Conservation (phyloP, 2,888 invertebrate genomes). For the Synergus itoensis region DNA sequence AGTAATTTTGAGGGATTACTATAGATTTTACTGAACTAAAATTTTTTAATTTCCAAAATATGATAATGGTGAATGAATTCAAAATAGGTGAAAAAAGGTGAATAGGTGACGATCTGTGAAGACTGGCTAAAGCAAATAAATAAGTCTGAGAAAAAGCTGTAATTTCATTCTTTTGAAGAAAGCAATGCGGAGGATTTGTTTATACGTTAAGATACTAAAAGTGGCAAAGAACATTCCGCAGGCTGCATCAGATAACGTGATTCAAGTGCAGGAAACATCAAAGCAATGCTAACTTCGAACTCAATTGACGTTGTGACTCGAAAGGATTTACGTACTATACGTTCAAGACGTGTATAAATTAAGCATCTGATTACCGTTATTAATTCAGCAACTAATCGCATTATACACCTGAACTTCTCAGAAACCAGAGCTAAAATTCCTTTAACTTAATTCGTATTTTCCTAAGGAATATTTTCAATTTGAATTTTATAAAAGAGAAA, state of each 20-base stretch:
- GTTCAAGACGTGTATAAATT: neutral
- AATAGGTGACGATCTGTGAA: neutral
- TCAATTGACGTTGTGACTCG: slow-evolving; percentile 23
- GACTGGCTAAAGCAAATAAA: neutral
- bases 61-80: too few relatives aligned
- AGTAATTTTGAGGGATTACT: too few relatives aligned
- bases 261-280: slow-evolving; percentile 23
- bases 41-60: too few relatives aligned
- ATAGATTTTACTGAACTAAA: too few relatives aligned
- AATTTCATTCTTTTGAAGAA: slow-evolving; percentile 11
- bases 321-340: slow-evolving; percentile 17
- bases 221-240: slow-evolving; percentile 16
- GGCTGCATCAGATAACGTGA: slow-evolving; percentile 17
- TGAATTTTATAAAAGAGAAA: neutral
- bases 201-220: slow-evolving; percentile 18
- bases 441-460: neutral
- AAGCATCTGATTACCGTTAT: slow-evolving; percentile 1
- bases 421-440: neutral
- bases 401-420: neutral
- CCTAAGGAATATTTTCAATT: neutral
- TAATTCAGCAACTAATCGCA: neutral
- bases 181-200: slow-evolving; percentile 1
- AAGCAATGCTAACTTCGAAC: slow-evolving; percentile 17
- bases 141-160: neutral
- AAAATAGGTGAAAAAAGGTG: neutral